These are phyloP conservation scores for Heteropelma amictum DNA, from an alignment of 2,888 invertebrate genomes.

Conservation along the genomic window DNA sequence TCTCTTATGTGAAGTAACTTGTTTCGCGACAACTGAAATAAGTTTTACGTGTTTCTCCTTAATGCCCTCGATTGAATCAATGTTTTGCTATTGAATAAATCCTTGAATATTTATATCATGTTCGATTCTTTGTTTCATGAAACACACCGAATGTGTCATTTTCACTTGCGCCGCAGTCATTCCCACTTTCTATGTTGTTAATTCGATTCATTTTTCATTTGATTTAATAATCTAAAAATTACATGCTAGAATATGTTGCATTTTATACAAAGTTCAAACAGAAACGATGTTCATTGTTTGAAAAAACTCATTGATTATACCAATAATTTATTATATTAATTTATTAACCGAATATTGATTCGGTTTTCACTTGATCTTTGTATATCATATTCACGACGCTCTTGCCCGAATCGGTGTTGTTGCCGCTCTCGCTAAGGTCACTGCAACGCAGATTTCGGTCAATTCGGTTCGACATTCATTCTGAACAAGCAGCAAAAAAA, in stretches of 20 bases:
- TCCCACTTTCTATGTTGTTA: background rate
- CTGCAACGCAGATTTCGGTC: background rate
- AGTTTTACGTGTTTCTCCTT: no score
- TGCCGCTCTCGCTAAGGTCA: background rate
- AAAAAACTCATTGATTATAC: no score
- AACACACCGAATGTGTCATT: background rate
- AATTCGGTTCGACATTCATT: background rate
- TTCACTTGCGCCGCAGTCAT: background rate
- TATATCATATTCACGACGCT: background rate
- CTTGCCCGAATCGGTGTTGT: background rate
- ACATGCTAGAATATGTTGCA: background rate
- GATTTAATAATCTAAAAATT: background rate
- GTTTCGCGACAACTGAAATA: no score
- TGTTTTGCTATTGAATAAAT: no score
- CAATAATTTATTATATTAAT: no score
- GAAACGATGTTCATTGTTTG: background rate
- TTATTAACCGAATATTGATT: background rate
- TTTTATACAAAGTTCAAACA: background rate
- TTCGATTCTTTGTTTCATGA: background rate
- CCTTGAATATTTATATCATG: no score
- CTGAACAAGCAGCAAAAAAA: no score
- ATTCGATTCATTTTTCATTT: background rate
- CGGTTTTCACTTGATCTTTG: slow-evolving; percentile 1
- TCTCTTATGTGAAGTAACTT: no score
- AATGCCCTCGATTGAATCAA: no score